Evolutionary conservation across 2,888 invertebrate species (phyloP), one percentile per base, ranked within the genome.

Genomic region (Cosmopolites sordidus): DNA sequence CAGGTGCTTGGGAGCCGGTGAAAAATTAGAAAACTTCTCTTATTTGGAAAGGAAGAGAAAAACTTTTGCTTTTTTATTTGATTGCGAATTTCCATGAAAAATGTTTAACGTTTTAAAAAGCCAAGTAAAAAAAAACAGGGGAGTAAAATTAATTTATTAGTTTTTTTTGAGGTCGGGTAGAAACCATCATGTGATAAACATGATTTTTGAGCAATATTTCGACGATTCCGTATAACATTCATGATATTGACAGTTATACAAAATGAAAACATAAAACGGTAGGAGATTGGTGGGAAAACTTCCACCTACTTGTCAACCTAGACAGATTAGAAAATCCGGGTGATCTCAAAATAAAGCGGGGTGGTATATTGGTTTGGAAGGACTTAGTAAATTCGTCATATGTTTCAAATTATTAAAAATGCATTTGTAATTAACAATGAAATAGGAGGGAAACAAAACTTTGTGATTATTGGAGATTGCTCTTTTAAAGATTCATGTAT

Each of bases 21-120:
- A 49, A 54, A 54, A 54, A 54, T 54, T 44, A 49, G 49, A 54
- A 54, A 54, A 54, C 44, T 54, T 54, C 54, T 33, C 54, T 54
- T 49, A 54, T 49, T 49, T 43, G 45, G 54, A 27, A 37, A 42
- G 33, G 43, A 41, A 44, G 48, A 33, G 12, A 11, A 44, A 49
- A 54, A 54, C 54, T 54, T 54, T 22, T 49, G 49, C 49, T 49
- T 54, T 54, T 50, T 50, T 51, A 45, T 49, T 54, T 49, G 54
- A 54, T 54, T 54, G 54, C 54, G 54, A 54, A 54, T 54, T 54
- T 54, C 48, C 42, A 45, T 54, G 54, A 54, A 54, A 54, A 54
- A 54, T 54, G 54, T 54, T 54, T 22, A 22, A 33, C 33, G 33
- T 33, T 33, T 33, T 12, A 33, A 33, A 12, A 11, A 5, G 33